Evolutionary conservation across 2,888 invertebrate genomes (phyloP).

Genomic region (Beris morrisii): DNA sequence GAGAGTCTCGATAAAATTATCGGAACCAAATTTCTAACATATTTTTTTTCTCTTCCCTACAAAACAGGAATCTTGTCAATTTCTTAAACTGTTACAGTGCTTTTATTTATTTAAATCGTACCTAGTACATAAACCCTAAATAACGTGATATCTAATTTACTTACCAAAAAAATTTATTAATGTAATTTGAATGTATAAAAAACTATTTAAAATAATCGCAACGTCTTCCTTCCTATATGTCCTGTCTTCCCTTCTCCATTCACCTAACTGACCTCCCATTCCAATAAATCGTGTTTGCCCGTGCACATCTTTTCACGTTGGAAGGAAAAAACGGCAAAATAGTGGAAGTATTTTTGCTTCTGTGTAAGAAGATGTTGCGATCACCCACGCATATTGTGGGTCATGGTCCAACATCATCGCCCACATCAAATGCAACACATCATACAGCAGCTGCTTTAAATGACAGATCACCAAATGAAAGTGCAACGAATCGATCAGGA

Average conservation of each 20-base stretch:
- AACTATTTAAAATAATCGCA: no score
- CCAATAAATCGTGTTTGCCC: background rate
- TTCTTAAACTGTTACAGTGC: no score
- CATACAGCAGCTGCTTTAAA: background rate
- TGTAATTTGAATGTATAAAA: no score
- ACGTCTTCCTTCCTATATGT: background rate
- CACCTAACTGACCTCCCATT: background rate
- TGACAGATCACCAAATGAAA: constrained; percentile 29
- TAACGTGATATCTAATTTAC: no score
- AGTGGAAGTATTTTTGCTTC: constrained; percentile 43
- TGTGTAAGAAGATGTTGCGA: constrained; percentile 57
- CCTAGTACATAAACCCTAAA: no score
- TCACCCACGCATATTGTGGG: constrained; percentile 59
- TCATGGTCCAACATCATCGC: constrained; percentile 50
- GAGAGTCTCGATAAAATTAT: no score
- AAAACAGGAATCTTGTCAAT: no score
- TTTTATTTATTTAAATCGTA: no score
- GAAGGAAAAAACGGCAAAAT: constrained; percentile 40
- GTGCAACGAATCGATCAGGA: constrained; percentile 18
- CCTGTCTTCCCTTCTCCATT: background rate
- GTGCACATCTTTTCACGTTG: constrained; percentile 29
- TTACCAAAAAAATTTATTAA: no score
- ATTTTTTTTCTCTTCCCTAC: no score
- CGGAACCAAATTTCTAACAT: no score
- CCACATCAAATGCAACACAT: constrained; percentile 40